phyloP scores from a whole-genome alignment of 2,888 invertebrate genomes.

The Stenichneumon culpator region DNA sequence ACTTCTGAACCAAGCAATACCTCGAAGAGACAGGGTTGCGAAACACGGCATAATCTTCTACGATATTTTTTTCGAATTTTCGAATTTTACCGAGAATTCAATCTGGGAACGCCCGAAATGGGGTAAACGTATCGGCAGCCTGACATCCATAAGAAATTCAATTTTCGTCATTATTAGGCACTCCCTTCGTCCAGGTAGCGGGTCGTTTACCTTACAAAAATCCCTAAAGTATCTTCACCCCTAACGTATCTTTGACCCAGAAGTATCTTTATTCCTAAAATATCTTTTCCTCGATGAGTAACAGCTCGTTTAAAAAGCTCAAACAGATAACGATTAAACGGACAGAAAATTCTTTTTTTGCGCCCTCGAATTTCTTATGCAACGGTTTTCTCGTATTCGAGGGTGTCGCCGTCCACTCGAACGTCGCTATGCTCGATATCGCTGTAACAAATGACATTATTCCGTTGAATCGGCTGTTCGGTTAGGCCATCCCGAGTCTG shows the following conservation, averaged over 20 bases:
- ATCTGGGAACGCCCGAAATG: background rate
- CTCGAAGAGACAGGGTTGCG: background rate
- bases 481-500: conserved; percentile 1
- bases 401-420: background rate
- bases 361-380: background rate
- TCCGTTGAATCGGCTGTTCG: conserved; percentile 35
- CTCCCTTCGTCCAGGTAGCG: no score
- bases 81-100: background rate
- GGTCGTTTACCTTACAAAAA: no score
- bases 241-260: no score
- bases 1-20: background rate
- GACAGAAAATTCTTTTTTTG: background rate
- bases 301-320: background rate
- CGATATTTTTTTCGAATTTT: background rate
- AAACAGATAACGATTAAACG: background rate
- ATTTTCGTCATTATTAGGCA: no score
- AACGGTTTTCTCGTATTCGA: background rate
- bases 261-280: background rate
- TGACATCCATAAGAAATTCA: no score
- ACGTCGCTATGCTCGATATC: background rate
- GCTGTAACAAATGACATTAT: conserved; percentile 33
- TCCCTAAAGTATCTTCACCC: no score
- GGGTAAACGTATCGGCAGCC: no score
- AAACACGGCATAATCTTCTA: background rate
- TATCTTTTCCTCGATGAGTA: background rate